These are phyloP conservation scores for Sialia sialis DNA, from an alignment of 2,113 vertebrate genomes.

Conservation along the genomic window DNA sequence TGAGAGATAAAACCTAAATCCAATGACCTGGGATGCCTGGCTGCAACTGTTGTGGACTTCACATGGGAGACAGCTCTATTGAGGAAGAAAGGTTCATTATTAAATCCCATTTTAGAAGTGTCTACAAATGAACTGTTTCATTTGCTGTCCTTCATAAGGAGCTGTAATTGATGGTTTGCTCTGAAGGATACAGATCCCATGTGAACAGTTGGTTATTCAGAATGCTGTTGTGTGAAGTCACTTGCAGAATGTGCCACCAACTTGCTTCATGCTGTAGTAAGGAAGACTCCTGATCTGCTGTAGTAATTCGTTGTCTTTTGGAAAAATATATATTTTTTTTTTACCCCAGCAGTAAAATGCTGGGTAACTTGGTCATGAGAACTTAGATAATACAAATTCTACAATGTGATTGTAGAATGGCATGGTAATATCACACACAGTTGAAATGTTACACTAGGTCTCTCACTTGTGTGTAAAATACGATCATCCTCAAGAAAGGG, in stretches of 20 bases:
- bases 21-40: background rate
- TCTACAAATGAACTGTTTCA: background rate
- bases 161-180: background rate
- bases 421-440: background rate
- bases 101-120: background rate
- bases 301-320: background rate
- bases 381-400: background rate
- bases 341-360: background rate
- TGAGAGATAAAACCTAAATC: background rate
- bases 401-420: background rate
- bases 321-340: background rate
- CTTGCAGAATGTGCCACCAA: background rate
- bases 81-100: background rate
- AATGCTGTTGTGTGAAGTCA: background rate
- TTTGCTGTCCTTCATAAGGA: background rate
- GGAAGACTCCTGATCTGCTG: background rate
- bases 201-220: background rate
- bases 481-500: background rate
- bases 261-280: background rate
- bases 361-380: background rate
- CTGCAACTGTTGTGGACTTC: background rate
- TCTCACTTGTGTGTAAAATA: background rate
- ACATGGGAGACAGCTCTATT: background rate
- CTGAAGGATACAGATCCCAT: background rate
- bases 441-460: background rate